Evolutionary conservation across 2,888 invertebrate species (phyloP).

Genomic region (Lamellibrachia satsuma): DNA sequence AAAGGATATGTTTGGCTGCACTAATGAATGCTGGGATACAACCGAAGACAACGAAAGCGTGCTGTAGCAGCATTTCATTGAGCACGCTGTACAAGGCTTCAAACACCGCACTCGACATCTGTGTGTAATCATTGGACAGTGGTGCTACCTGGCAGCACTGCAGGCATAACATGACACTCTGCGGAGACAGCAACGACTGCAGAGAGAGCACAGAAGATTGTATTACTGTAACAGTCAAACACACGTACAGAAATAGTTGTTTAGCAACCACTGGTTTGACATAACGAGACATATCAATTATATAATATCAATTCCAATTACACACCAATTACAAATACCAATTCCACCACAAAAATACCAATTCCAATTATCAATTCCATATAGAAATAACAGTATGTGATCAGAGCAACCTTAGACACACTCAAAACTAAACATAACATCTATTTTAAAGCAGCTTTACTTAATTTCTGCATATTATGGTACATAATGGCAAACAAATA

Average conservation of each 20-base stretch:
- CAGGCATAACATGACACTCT: not conserved
- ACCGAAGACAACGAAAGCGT: conserved; percentile 42
- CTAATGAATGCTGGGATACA: conserved; percentile 45
- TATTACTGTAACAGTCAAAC: not conserved
- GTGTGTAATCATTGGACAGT: not conserved
- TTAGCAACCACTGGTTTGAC: too few relatives aligned
- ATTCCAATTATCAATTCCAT: too few relatives aligned
- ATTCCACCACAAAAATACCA: too few relatives aligned
- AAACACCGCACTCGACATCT: not conserved
- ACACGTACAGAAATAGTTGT: not conserved
- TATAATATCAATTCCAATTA: too few relatives aligned
- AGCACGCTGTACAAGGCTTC: conserved; percentile 35
- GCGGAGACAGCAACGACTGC: not conserved
- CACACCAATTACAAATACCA: too few relatives aligned
- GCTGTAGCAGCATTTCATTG: conserved; percentile 43
- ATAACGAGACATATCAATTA: too few relatives aligned
- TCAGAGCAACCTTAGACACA: too few relatives aligned
- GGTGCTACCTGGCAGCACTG: conserved; percentile 23
- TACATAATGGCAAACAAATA: too few relatives aligned
- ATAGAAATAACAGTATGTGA: too few relatives aligned
- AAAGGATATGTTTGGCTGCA: conserved; percentile 51
- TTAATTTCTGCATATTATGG: too few relatives aligned
- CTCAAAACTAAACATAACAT: too few relatives aligned
- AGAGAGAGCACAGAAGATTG: not conserved
- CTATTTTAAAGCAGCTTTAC: too few relatives aligned